Base-by-base conservation (phyloP, 2,888 invertebrate species). In the Esperia sulphurella region DNA sequence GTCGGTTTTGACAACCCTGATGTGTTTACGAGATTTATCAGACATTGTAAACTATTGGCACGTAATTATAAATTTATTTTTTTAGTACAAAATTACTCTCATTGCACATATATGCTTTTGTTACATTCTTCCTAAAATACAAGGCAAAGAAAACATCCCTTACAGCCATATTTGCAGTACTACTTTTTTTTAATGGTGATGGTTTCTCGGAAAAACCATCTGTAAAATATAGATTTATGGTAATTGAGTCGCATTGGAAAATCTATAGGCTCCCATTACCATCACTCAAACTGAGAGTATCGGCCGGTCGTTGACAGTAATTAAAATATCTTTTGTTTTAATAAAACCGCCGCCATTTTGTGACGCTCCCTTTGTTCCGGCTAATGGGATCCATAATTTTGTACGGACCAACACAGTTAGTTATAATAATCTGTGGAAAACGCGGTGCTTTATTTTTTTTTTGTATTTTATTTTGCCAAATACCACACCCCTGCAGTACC, bases 241-340 rank as follows among this genome's bases (percentile, higher is more conserved):
- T 40, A 45, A 39, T 30, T n/a, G 9, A 45, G 13, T 14, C n/a
- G n/a, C 31, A 10, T 13, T 7, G 21, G 30, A 40, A 29, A 41
- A 41, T 12, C 45, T 35, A 49, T 46, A 42, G 50, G 31, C 47
- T 48, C 42, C 8, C 52, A 52, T 43, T 31, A 54, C 47, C 47
- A 51, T 49, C 46, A 43, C 43, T 52, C 52, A 52, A 46, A 44
- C n/a, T 43, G 39, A 47, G 30, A 45, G 35, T 37, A 41, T 38
- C 41, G 42, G 33, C 9, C 13, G 35, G 45, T 29, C 41, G 48
- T 28, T 33, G 41, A 35, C 13, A 47, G 45, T 54, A 53, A 53
- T 53, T 53, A 54, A 52, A 52, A 49, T 54, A 48, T 51, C 54
- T 54, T 54, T 54, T 54, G 51, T 49, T 54, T 45, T 51, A 51